These are phyloP conservation scores for Cebus imitator DNA, from an alignment of 2,113 vertebrate genomes.

Conservation along the genomic window DNA sequence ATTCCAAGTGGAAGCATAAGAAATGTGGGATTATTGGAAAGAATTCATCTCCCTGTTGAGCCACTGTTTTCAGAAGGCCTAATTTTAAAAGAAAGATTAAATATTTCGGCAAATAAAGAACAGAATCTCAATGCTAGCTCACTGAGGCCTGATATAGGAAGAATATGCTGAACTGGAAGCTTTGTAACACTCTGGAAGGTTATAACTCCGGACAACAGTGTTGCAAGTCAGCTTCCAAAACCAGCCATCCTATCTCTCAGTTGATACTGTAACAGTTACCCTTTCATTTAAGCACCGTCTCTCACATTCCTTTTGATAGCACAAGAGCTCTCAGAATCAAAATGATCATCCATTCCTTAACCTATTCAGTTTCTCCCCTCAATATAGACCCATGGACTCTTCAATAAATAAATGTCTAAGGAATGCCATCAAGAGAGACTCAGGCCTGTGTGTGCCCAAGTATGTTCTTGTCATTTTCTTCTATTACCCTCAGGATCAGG, in stretches of 20 bases:
- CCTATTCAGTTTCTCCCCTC: not conserved
- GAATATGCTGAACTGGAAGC: not conserved
- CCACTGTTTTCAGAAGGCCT: not conserved
- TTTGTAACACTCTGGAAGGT: not conserved
- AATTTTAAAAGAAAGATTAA: not conserved
- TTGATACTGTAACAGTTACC: accelerated
- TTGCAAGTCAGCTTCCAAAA: not conserved
- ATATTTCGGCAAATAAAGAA: not conserved
- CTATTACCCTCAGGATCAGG: conserved; percentile 33
- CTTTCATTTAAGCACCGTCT: not conserved
- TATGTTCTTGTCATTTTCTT: not conserved
- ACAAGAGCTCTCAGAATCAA: not conserved
- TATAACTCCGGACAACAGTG: not conserved
- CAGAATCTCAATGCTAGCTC: not conserved
- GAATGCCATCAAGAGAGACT: not conserved
- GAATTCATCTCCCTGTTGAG: not conserved
- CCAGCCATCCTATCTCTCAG: not conserved
- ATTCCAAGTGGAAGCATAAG: not conserved
- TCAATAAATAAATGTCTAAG: not conserved
- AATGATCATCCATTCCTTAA: not conserved
- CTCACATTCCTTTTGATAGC: not conserved
- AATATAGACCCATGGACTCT: not conserved
- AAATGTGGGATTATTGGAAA: not conserved
- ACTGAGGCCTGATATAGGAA: no score
- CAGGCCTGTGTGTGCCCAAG: not conserved